Base-by-base conservation (phyloP, 2,888 invertebrate genomes). In the Chironomus tentans region DNA sequence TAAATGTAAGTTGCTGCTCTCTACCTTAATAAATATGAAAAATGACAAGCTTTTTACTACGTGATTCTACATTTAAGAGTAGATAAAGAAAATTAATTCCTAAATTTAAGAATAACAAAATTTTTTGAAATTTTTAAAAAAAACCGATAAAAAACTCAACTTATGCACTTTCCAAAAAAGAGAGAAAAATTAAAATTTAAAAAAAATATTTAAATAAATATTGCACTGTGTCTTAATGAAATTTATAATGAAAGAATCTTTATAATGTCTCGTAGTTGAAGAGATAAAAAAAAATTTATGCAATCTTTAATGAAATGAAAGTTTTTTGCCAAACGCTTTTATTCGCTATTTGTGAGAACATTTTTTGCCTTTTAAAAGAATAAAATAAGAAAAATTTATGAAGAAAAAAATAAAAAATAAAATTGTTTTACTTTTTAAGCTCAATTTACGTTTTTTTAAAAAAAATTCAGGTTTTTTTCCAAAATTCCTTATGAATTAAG, bases 291-390 rank as follows among this genome's bases (percentile, higher is more conserved):
- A n/a, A n/a, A 38, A 38, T 38, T 50, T 50, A 50, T 56, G 18
- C 56, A 18, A 56, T 56, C 7, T 56, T 18, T n/a, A 56, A 56
- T 13, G 38, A 68, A 68, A 38, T 38, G 38, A 38, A 38, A 38
- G 10, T 18, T 69, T 69, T 15, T 61, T 28, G 71, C 71, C 61
- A 71, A 61, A 47, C 71, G 56, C 50, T 22, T 56, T 71, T 73
- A 38, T 15, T 18, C 21, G 72, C 72, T 73, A 61, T 22, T 61
- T 73, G 72, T 73, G 72, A 73, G 5, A 65, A 24, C 48, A 24
- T 62, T 73, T 73, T 73, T 73, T 73, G 72, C 72, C 72, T 73
- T 73, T 73, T 28, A 56, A 71, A 71, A 69, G 3, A 46, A 2
- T 13, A 21, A 69, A 50, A 56, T 18, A 56, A 50, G 48, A 38